Evolutionary conservation across 2,113 vertebrate species (phyloP).

Genomic region (Tragelaphus imberbis): DNA sequence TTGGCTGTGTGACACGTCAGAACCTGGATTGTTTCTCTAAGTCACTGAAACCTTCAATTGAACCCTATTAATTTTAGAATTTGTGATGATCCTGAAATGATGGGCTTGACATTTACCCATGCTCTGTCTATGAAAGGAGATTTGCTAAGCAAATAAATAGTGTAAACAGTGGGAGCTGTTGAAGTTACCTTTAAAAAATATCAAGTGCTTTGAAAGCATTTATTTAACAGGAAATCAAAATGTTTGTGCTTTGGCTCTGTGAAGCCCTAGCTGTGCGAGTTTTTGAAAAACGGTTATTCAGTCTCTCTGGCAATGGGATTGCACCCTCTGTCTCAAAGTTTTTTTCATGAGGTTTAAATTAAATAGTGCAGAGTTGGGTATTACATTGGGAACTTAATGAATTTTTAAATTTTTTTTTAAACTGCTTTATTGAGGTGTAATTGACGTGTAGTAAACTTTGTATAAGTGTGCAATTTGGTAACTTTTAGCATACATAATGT

Average conservation of each 20-base stretch:
- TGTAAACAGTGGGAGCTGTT: neutral
- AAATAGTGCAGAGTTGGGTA: neutral
- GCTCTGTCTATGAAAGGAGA: constrained; percentile 4
- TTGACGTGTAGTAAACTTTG: neutral
- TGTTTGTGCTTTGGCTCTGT: neutral
- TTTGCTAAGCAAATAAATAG: constrained; percentile 36
- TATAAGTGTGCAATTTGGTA: neutral
- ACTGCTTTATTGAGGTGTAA: neutral
- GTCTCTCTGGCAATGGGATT: neutral
- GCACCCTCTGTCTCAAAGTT: neutral
- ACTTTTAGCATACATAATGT: neutral
- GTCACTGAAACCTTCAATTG: neutral
- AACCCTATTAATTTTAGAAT: constrained; percentile 29
- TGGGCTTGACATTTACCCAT: constrained; percentile 27
- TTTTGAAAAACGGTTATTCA: neutral
- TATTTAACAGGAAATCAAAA: neutral
- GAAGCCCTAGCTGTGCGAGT: neutral
- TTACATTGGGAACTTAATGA: neutral
- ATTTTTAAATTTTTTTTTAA: neutral
- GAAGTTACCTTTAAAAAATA: constrained; percentile 11
- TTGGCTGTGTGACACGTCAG: neutral
- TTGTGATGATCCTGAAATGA: constrained; percentile 6
- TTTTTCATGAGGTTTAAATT: neutral
- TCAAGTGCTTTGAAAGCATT: neutral
- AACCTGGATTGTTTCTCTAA: neutral